These are phyloP conservation scores for Cottoperca gobio DNA, from an alignment of 2,797 vertebrate genomes.

Conservation along the genomic window DNA sequence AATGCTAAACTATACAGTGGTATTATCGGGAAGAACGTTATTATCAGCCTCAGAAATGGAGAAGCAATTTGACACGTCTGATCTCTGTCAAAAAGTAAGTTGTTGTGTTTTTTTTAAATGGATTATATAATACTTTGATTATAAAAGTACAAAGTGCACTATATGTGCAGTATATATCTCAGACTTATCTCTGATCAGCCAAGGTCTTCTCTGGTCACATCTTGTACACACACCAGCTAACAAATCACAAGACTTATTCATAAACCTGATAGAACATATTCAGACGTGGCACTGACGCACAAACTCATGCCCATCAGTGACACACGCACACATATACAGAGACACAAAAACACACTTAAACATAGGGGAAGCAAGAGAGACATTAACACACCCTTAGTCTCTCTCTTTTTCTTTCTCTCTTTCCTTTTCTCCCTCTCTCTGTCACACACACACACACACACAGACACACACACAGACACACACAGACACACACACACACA, in stretches of 20 bases:
- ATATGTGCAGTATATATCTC: no score
- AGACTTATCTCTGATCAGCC: slow-evolving; percentile 4
- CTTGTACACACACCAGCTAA: slow-evolving; percentile 4
- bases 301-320: slow-evolving; percentile 2
- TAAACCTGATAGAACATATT: slow-evolving; percentile 34
- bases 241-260: slow-evolving; percentile 26
- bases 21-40: slow-evolving; percentile 29
- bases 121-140: not conserved
- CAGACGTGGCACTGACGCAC: slow-evolving; percentile 51
- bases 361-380: slow-evolving; percentile 9
- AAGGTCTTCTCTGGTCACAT: not conserved
- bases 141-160: not conserved
- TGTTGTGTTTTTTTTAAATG: no score
- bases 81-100: not conserved
- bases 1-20: not conserved
- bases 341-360: slow-evolving; percentile 25
- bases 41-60: slow-evolving; percentile 20
- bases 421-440: not conserved
- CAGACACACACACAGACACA: not conserved
- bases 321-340: not conserved
- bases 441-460: not conserved
- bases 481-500: slow-evolving; percentile 8
- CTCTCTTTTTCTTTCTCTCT: not conserved
- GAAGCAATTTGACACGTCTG: not conserved
- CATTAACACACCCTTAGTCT: slow-evolving; percentile 22